These are phyloP conservation scores for Acanthopagrus latus DNA, from an alignment of 2,797 vertebrate genomes.

Conservation along the genomic window DNA sequence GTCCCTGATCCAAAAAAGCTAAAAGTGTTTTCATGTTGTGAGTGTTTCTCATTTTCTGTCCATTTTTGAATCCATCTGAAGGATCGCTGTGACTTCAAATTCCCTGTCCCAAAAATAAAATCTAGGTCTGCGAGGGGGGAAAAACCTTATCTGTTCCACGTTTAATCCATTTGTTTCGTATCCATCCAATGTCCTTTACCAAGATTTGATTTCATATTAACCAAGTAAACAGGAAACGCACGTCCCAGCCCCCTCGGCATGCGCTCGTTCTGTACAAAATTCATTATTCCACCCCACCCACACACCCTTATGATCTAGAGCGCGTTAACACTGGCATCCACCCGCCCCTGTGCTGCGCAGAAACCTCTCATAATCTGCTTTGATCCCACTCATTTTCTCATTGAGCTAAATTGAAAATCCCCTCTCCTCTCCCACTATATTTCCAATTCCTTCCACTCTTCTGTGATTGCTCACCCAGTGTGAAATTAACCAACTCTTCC, in stretches of 20 bases:
- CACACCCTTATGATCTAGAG: constrained; percentile 12
- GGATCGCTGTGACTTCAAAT: background rate
- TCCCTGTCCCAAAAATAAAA: constrained; percentile 26
- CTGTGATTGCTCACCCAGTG: constrained; percentile 12
- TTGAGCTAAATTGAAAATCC: constrained; percentile 10
- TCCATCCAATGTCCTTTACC: background rate
- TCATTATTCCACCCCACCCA: constrained; percentile 43
- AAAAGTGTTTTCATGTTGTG: constrained; percentile 32
- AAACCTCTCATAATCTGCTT: constrained; percentile 19
- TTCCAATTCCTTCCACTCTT: constrained; percentile 9
- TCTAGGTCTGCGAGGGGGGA: background rate
- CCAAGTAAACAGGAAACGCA: constrained; percentile 44
- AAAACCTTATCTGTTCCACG: background rate
- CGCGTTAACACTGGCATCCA: background rate
- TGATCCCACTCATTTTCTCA: constrained; percentile 15
- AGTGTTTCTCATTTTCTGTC: constrained; percentile 36
- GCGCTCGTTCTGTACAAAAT: constrained; percentile 25
- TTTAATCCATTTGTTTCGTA: constrained; percentile 45
- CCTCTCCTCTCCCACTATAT: background rate
- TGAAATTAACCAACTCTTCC: constrained; percentile 25
- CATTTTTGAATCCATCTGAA: background rate
- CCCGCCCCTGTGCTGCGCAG: background rate
- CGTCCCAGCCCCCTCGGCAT: constrained; percentile 20
- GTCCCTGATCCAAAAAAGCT: constrained; percentile 31
- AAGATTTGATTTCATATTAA: constrained; percentile 37